phyloP scores from a whole-genome alignment of 2,888 invertebrate genomes.

The Rotaria macrura region DNA sequence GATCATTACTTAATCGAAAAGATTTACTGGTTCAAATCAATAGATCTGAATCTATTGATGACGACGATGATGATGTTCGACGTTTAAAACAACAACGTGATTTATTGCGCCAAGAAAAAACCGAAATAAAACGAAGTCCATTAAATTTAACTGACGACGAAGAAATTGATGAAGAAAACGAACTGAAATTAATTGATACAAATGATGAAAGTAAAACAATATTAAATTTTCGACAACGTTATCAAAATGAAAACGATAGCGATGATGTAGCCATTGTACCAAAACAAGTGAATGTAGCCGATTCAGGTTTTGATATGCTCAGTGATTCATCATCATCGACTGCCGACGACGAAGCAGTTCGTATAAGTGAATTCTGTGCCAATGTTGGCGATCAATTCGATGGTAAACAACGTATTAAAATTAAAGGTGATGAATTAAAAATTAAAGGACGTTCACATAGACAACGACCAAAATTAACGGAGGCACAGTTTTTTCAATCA shows the following conservation, averaged over 20 bases:
- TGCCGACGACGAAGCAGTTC: background rate
- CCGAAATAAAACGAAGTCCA: background rate
- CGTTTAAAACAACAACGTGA: background rate
- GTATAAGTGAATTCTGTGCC: background rate
- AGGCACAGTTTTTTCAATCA: conserved; percentile 9
- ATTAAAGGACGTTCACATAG: background rate
- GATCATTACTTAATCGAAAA: conserved; percentile 9
- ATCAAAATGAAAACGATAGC: no score
- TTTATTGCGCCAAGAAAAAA: background rate
- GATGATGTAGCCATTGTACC: background rate
- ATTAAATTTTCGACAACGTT: background rate
- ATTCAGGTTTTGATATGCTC: background rate
- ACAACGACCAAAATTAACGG: conserved; percentile 14
- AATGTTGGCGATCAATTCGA: background rate
- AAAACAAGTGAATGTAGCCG: background rate
- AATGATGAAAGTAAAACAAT: conserved; percentile 4
- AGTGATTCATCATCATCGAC: conserved; percentile 9
- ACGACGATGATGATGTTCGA: background rate
- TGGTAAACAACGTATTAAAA: conserved; percentile 13
- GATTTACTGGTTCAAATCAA: background rate
- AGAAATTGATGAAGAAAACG: background rate
- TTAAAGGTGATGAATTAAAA: conserved; percentile 10
- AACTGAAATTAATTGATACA: background rate
- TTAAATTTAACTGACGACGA: background rate
- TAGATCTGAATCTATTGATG: background rate